Conservation (phyloP, 2,113 vertebrate species). For the Thomomys bottae region DNA sequence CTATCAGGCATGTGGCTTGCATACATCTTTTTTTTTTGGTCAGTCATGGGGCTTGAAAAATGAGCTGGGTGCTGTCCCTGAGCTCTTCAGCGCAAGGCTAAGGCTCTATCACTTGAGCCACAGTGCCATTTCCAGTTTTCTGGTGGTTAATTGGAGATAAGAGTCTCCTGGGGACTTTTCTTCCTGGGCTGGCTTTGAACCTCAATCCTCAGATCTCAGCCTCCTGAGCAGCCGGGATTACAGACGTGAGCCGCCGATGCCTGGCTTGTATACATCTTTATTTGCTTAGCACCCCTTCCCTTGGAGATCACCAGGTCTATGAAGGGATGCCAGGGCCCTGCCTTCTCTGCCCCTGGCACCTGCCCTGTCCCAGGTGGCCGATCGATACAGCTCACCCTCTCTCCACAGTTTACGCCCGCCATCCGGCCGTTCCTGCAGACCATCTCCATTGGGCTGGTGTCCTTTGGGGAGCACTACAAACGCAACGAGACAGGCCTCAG, state of each 20-base stretch:
- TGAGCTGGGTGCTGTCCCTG: too few relatives aligned
- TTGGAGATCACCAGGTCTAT: neutral
- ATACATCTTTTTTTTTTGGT: too few relatives aligned
- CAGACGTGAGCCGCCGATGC: too few relatives aligned
- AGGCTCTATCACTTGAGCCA: too few relatives aligned
- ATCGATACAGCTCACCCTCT: slow-evolving; percentile 1
- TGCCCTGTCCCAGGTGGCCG: neutral
- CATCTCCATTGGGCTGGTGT: slow-evolving; percentile 92
- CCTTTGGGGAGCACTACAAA: slow-evolving; percentile 94
- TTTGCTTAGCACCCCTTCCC: neutral
- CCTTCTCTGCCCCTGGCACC: neutral
- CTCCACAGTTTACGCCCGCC: slow-evolving; percentile 90
- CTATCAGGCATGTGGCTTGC: too few relatives aligned
- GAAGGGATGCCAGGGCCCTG: neutral
- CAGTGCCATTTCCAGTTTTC: too few relatives aligned
- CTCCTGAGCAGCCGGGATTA: too few relatives aligned
- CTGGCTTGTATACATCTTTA: neutral
- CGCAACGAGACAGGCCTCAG: slow-evolving; percentile 91
- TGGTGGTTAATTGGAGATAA: too few relatives aligned
- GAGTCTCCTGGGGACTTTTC: too few relatives aligned
- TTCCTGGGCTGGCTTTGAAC: too few relatives aligned
- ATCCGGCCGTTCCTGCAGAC: slow-evolving; percentile 94
- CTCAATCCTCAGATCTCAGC: too few relatives aligned
- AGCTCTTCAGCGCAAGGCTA: too few relatives aligned
- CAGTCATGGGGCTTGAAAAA: neutral